phyloP scores from a whole-genome alignment of 2,888 invertebrate genomes.

The Liposcelis brunnea region DNA sequence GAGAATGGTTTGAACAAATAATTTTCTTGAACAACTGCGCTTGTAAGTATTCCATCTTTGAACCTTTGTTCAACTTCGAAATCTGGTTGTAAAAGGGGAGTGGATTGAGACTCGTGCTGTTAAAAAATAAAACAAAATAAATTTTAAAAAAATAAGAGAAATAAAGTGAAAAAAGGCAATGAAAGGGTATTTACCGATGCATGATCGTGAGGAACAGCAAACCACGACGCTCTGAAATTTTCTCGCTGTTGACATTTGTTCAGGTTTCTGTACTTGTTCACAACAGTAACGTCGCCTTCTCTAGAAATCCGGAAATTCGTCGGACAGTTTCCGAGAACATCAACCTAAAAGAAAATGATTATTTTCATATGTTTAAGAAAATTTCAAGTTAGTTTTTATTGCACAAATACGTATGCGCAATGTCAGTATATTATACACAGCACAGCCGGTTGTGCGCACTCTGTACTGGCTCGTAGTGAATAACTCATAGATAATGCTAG shows the following conservation, averaged over 20 bases:
- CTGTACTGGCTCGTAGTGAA: too few species aligned
- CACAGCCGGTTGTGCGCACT: too few species aligned
- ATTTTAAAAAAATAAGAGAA: too few species aligned
- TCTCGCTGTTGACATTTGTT: slow-evolving; percentile 58
- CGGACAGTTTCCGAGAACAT: slow-evolving; percentile 71
- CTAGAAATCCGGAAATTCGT: slow-evolving; percentile 44
- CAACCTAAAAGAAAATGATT: slow-evolving; percentile 36
- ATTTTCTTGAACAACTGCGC: slow-evolving; percentile 45
- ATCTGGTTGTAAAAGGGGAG: slow-evolving; percentile 39
- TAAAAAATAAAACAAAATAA: too few species aligned
- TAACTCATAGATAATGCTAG: too few species aligned
- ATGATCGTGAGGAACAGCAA: slow-evolving; percentile 34
- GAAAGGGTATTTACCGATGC: slow-evolving; percentile 29
- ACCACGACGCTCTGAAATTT: slow-evolving; percentile 40
- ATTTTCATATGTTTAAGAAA: too few species aligned
- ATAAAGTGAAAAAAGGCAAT: too few species aligned
- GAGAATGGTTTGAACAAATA: slow-evolving; percentile 62
- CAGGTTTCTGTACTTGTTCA: slow-evolving; percentile 48
- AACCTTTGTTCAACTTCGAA: slow-evolving; percentile 48
- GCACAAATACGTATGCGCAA: too few species aligned
- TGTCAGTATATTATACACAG: too few species aligned
- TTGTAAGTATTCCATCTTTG: slow-evolving; percentile 47
- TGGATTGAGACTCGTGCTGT: too few species aligned
- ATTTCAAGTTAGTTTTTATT: too few species aligned
- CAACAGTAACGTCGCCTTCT: slow-evolving; percentile 36